Base-by-base conservation (phyloP, 2,888 invertebrate genomes). In the Hermaeophaga mercurialis region DNA sequence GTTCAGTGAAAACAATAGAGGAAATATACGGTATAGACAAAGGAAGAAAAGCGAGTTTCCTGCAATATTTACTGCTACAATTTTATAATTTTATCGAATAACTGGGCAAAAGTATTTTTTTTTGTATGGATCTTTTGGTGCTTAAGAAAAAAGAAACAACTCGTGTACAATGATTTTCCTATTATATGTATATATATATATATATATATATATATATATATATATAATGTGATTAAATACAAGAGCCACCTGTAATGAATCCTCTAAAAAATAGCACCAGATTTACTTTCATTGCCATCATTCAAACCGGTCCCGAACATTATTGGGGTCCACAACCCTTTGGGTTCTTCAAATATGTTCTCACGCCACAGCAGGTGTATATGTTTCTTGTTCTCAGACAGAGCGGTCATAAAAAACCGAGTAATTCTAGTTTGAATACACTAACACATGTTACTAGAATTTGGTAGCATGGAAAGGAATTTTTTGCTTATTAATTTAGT, bases 311-410 rank as follows among this genome's bases (percentile, higher is more conserved):
- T 47, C 41, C 54, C 43, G 54, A 34, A 39, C 44, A 15, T 8
- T 49, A 17, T 49, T 39, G 41, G 49, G 49, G 38, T 15, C 39
- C 11, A 26, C 38, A 49, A 38, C 39, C 49, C 39, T 36, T 48
- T 22, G 38, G 22, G 28, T 24, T 33, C 36, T 26, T 45, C 45
- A 24, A 54, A 44, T 34, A 54, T 38, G n/a, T 54, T 46, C 46
- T 54, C 54, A 46, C 54, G 46, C 45, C 19, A 19, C 15, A 22
- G 54, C 46, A 54, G 54, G 54, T 54, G 54, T 46, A 24, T 46
- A 31, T 39, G 11, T 39, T 22, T 39, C 19, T 19, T 39, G 8
- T 12, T 39, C 39, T n/a, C 22, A 39, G 18, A 39, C 39, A 22
- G 9, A 8, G 12, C n/a, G 39, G 3, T 7, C 39, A 22, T 39